phyloP scores from a whole-genome alignment of 2,113 vertebrate genomes.

The Corydoras maculifer region DNA sequence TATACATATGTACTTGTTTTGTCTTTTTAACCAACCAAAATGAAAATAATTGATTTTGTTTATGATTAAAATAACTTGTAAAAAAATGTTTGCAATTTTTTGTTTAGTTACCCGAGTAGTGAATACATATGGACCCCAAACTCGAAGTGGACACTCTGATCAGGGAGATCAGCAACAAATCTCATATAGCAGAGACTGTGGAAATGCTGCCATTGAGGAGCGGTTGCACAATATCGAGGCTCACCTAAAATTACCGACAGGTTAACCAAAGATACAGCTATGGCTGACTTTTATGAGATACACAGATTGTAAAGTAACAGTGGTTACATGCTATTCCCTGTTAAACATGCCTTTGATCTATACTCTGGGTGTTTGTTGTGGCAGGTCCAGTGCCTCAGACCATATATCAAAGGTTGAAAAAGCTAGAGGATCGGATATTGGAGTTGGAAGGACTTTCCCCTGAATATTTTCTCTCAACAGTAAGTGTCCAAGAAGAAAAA shows the following conservation, averaged over 20 bases:
- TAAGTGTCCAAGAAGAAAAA: constrained; percentile 60
- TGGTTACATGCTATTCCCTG: background rate
- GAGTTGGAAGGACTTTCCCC: constrained; percentile 96
- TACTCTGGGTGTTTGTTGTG: constrained; percentile 37
- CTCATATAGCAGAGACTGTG: constrained; percentile 68
- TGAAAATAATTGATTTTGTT: background rate
- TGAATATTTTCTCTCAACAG: constrained; percentile 90
- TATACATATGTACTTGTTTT: constrained; percentile 2
- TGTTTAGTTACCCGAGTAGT: constrained; percentile 84
- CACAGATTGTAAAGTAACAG: too few species aligned
- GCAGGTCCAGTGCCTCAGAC: constrained; percentile 86
- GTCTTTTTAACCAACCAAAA: constrained; percentile 1
- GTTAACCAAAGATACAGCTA: constrained; percentile 51
- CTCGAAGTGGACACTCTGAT: constrained; percentile 67
- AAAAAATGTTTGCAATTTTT: background rate
- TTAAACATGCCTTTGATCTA: too few species aligned
- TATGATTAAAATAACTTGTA: background rate
- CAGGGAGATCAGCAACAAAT: constrained; percentile 66
- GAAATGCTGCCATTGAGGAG: constrained; percentile 86
- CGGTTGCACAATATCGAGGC: constrained; percentile 89
- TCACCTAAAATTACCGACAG: constrained; percentile 83
- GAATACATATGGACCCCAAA: constrained; percentile 93
- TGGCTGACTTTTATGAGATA: too few species aligned
- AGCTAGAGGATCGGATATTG: constrained; percentile 92
- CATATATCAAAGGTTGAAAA: constrained; percentile 94